phyloP scores from a whole-genome alignment of 2,888 invertebrate species.

The Linyphia triangularis region DNA sequence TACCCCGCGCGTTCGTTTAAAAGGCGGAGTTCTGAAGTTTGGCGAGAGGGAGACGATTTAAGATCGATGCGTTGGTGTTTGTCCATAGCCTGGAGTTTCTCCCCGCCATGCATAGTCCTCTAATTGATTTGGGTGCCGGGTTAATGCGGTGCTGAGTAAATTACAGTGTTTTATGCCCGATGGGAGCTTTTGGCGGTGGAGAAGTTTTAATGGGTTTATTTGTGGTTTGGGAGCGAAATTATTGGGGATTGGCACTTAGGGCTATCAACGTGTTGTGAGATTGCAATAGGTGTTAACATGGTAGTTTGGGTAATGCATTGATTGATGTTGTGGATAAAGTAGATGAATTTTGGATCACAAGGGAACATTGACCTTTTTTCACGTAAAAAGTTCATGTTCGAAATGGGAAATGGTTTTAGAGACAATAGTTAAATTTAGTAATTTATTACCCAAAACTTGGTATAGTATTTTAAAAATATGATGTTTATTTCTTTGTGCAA shows the following conservation, averaged over 20 bases:
- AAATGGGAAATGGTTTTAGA: no score
- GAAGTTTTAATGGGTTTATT: background rate
- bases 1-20: constrained; percentile 57
- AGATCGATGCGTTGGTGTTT: constrained; percentile 16
- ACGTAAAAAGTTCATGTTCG: no score
- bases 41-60: constrained; percentile 52
- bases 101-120: background rate
- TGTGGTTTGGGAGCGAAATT: background rate
- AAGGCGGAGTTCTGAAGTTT: constrained; percentile 60
- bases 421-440: no score
- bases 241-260: background rate
- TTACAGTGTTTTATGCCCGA: background rate
- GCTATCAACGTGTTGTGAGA: background rate
- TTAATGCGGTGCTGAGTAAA: background rate
- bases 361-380: no score
- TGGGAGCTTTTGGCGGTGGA: background rate
- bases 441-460: no score
- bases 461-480: no score
- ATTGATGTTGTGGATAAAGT: no score
- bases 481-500: no score
- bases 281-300: background rate
- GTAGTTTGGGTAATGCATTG: no score
- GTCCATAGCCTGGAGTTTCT: background rate
- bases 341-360: no score
- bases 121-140: background rate